Percentiles rank a stretch among this genome's conserved stretches.
These are phyloP conservation scores for Cantharis nigra DNA, from an alignment of 2,888 invertebrate species.

Conservation along the genomic window DNA sequence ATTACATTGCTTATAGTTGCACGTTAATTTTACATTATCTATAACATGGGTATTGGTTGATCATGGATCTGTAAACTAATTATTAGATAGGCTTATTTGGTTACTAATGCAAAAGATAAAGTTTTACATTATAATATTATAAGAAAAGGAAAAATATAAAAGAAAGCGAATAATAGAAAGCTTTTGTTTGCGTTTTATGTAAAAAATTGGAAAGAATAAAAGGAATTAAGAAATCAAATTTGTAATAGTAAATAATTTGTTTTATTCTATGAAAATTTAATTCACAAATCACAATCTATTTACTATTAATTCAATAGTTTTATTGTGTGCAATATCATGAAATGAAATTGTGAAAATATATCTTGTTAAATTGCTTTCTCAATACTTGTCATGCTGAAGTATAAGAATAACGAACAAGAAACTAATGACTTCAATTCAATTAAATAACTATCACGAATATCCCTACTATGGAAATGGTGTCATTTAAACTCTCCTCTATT, in stretches of 20 bases:
- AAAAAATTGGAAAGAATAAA: neutral
- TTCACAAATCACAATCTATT: neutral
- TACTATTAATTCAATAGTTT: neutral
- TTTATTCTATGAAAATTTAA: neutral
- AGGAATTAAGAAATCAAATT: neutral
- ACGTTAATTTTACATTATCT: neutral
- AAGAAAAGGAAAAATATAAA: neutral
- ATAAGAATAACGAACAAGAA: neutral
- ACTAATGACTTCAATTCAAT: conserved; percentile 20
- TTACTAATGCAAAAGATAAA: neutral
- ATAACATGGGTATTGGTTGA: neutral
- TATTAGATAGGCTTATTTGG: neutral
- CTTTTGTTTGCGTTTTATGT: neutral
- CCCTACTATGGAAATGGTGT: conserved; percentile 18
- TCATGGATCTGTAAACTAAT: neutral
- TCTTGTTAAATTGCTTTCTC: neutral
- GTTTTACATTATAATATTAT: neutral
- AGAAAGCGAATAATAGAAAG: neutral
- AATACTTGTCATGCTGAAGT: neutral
- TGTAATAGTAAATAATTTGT: neutral
- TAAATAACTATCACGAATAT: conserved; percentile 10
- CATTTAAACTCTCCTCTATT: conserved; percentile 14
- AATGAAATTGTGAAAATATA: neutral
- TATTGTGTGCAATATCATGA: neutral
- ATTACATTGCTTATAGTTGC: neutral